Conservation (phyloP, 2,888 invertebrate genomes). For the Spialia ferax region DNA sequence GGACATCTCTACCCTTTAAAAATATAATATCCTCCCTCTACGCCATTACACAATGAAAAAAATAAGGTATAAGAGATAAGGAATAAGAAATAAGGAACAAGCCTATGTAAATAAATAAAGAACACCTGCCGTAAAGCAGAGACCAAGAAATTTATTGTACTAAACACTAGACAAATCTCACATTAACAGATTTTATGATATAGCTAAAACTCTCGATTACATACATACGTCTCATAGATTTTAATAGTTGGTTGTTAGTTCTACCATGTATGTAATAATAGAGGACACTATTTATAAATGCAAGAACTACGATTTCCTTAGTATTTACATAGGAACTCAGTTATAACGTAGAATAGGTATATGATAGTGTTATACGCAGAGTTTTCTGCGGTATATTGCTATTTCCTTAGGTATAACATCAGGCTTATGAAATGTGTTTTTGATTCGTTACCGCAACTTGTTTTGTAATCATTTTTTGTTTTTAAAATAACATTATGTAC, state of each 20-base stretch:
- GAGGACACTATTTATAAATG: slow-evolving; percentile 65
- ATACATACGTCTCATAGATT: slow-evolving; percentile 51
- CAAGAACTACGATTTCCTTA: slow-evolving; percentile 35
- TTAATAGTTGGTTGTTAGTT: slow-evolving; percentile 60
- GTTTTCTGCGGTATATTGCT: no score
- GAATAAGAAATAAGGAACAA: no score
- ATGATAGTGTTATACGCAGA: not conserved
- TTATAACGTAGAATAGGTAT: not conserved
- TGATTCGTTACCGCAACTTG: no score
- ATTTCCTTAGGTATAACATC: not conserved
- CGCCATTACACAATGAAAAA: no score
- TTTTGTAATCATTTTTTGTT: no score
- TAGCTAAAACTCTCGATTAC: slow-evolving; percentile 33
- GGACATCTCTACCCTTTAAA: no score
- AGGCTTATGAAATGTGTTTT: not conserved
- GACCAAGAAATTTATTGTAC: not conserved
- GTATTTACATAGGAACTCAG: slow-evolving; percentile 23
- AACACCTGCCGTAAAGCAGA: no score
- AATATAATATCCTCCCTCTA: no score
- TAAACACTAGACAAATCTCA: not conserved
- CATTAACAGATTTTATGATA: not conserved
- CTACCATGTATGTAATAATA: slow-evolving; percentile 60
- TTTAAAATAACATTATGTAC: no score
- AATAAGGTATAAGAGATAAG: no score
- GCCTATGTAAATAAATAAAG: no score